Conservation (phyloP, 2,888 invertebrate species). For the Dendrolimus pini region DNA sequence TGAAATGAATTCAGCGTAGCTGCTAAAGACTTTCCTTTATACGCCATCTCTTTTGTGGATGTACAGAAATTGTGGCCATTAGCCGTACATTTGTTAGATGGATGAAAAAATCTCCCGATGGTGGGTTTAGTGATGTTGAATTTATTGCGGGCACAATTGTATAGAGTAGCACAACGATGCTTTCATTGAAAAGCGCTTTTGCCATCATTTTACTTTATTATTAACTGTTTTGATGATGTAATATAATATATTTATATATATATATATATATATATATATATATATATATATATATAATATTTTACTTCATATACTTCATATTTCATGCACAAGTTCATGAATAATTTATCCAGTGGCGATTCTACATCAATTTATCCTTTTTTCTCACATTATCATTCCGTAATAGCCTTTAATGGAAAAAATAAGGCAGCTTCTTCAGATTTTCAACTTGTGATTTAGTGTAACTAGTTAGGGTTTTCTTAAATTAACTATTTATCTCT, state of each 20-base stretch:
- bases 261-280: too few species aligned
- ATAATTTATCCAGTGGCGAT: too few species aligned
- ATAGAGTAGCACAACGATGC: background rate
- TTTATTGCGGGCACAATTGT: background rate
- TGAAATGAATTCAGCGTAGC: background rate
- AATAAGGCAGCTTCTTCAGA: too few species aligned
- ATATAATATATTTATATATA: background rate
- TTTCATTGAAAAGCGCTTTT: background rate
- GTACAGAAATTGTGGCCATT: slow-evolving; percentile 8
- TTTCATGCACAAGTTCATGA: too few species aligned
- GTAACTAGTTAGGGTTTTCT: too few species aligned
- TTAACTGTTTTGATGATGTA: background rate
- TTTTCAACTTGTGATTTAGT: too few species aligned
- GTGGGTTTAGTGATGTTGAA: background rate
- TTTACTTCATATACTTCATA: too few species aligned
- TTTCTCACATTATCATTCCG: too few species aligned
- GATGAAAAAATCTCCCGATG: slow-evolving; percentile 5
- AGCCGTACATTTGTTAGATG: slow-evolving; percentile 8
- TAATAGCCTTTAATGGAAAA: too few species aligned
- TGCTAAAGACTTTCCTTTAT: background rate
- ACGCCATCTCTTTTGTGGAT: background rate
- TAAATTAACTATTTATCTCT: too few species aligned
- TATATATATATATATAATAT: too few species aligned
- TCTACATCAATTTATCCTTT: too few species aligned
- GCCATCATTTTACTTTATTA: background rate